These are phyloP conservation scores for Aythya fuligula DNA, from an alignment of 2,797 vertebrate genomes.

Conservation along the genomic window DNA sequence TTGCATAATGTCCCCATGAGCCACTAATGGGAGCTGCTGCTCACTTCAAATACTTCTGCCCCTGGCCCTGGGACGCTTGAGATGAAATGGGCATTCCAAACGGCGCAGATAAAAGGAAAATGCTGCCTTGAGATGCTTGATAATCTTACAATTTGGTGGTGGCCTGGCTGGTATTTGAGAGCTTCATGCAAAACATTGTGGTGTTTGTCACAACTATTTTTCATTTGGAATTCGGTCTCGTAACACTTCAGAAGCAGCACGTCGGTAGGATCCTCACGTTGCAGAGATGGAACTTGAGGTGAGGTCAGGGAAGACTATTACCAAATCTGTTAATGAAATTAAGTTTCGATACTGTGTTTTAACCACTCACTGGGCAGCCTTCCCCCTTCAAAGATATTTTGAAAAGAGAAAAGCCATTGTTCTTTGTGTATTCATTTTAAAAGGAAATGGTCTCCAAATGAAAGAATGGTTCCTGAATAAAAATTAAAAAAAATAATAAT, in stretches of 20 bases:
- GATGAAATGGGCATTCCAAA: background rate
- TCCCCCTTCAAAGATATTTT: constrained; percentile 49
- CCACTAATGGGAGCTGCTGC: background rate
- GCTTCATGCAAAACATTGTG: background rate
- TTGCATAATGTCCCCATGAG: background rate
- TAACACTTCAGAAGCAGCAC: background rate
- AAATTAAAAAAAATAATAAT: background rate
- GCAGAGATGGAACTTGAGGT: constrained; percentile 14
- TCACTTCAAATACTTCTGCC: background rate
- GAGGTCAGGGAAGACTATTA: constrained; percentile 27
- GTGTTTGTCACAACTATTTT: background rate
- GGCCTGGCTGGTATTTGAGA: background rate
- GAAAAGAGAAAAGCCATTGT: constrained; percentile 69
- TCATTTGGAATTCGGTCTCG: background rate
- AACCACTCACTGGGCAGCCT: constrained; percentile 42
- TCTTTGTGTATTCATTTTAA: constrained; percentile 60
- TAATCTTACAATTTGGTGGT: background rate
- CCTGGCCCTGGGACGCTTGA: background rate
- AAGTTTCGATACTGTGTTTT: constrained; percentile 52
- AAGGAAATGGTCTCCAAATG: constrained; percentile 68
- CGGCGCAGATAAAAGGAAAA: background rate
- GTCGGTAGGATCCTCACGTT: background rate
- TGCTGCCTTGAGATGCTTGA: background rate
- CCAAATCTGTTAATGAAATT: constrained; percentile 55
- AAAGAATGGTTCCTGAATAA: constrained; percentile 59